Conservation (phyloP, 2,888 invertebrate species). For the Thereva nobilitata region DNA sequence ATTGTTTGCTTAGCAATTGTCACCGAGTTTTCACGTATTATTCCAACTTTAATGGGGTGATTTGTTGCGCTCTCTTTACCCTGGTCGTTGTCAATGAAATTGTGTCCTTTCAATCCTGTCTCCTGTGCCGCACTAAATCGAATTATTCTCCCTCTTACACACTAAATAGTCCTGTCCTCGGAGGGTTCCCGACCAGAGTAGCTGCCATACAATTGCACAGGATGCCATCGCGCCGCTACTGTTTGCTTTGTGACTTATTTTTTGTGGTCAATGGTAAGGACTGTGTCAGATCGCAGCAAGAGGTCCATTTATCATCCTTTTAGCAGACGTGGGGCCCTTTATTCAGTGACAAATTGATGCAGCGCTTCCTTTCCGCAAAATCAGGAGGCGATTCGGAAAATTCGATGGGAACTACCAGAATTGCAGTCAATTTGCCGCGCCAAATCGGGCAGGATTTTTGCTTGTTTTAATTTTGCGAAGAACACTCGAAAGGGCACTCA, state of each 20-base stretch:
- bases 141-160: background rate
- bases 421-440: background rate
- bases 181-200: slow-evolving; percentile 18
- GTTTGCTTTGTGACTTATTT: slow-evolving; percentile 25
- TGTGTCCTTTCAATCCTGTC: slow-evolving; percentile 6
- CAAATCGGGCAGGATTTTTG: too few relatives aligned
- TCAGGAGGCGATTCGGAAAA: slow-evolving; percentile 3
- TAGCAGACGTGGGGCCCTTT: slow-evolving; percentile 31
- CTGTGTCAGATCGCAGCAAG: slow-evolving; percentile 40
- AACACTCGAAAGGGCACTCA: background rate
- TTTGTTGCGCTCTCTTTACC: slow-evolving; percentile 39
- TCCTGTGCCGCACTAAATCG: slow-evolving; percentile 2
- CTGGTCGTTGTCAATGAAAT: slow-evolving; percentile 16
- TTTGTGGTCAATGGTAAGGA: slow-evolving; percentile 41
- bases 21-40: slow-evolving; percentile 32
- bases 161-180: slow-evolving; percentile 18
- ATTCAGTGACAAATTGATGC: slow-evolving; percentile 41
- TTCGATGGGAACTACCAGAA: slow-evolving; percentile 11
- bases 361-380: slow-evolving; percentile 18
- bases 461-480: too few relatives aligned
- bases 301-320: slow-evolving; percentile 37
- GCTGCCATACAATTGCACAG: slow-evolving; percentile 13
- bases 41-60: slow-evolving; percentile 32
- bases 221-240: slow-evolving; percentile 20
- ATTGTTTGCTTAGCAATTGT: slow-evolving; percentile 42